A percentile compares a stretch with the other conserved stretches of the same genome.
Evolutionary conservation across 2,797 vertebrate species (phyloP).

Genomic region (Rhinatrema bivittatum): DNA sequence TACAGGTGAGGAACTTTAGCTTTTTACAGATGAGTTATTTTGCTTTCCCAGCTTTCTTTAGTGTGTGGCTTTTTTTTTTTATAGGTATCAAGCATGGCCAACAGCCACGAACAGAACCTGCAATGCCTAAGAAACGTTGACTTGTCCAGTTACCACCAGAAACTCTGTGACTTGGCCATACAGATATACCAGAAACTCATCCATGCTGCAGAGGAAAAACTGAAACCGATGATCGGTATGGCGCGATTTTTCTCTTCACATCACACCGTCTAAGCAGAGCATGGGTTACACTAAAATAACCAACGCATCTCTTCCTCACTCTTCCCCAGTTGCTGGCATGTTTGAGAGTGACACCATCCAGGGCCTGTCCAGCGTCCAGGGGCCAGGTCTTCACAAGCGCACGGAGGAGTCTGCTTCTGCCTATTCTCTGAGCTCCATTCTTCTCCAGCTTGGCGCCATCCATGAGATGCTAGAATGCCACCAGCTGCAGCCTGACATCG

Average conservation of each 20-base stretch:
- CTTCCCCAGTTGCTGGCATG: constrained; percentile 54
- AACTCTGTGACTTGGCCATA: constrained; percentile 58
- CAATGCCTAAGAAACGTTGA: constrained; percentile 36
- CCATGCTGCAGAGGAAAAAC: constrained; percentile 44
- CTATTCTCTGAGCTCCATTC: constrained; percentile 48
- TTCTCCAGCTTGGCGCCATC: constrained; percentile 55
- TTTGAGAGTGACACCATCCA: constrained; percentile 68
- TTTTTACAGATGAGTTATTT: too few relatives aligned
- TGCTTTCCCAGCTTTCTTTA: background rate
- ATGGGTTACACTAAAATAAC: too few relatives aligned
- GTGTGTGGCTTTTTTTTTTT: background rate
- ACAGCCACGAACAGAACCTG: constrained; percentile 8
- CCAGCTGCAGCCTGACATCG: constrained; percentile 32
- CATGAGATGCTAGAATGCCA: constrained; percentile 37
- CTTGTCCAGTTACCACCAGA: constrained; percentile 35
- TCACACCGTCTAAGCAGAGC: accelerated
- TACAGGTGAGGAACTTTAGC: too few relatives aligned
- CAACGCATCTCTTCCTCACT: background rate
- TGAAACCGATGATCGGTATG: constrained; percentile 61
- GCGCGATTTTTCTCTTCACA: too few relatives aligned
- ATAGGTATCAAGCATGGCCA: background rate
- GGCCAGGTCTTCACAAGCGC: constrained; percentile 27
- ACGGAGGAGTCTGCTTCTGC: constrained; percentile 2
- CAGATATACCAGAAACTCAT: constrained; percentile 75
- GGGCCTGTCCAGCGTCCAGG: constrained; percentile 43